Evolutionary conservation across 2,888 invertebrate genomes (phyloP), one percentile per base, ranked within the genome.

Genomic region (Phortica magna): DNA sequence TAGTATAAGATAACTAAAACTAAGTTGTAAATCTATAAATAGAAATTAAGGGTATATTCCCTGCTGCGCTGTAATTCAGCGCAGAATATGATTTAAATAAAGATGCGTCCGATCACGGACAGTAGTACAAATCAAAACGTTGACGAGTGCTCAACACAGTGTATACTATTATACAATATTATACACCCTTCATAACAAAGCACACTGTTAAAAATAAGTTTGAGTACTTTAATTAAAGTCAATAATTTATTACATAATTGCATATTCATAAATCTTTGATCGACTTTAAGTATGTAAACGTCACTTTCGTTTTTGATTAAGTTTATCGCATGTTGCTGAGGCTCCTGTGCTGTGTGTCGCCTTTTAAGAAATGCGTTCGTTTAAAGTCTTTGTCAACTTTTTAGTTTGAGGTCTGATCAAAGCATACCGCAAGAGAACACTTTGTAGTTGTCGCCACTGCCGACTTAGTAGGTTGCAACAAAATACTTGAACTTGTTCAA

Each of bases 211-310:
- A 61, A 61, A 61, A 61, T 61, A 61, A 1, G 19, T 22, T 14
- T 17, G 19, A 61, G 19, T 17, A 55, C 22, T 71, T 71, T 71
- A 71, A 71, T 71, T 71, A 71, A 71, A 71, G 19, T 31, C 19
- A n/a, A 31, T 14, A 71, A 71, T 71, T 71, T 71, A 71, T 71
- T 71, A 71, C 70, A 31, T 71, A 71, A 71, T 71, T 71, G 55
- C n/a, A 17, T 2, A 17, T n/a, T 1, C 64, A 77, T 74, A 74
- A 70, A 80, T 48, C 78, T 76, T 75, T 70, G 22, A 10, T 6
- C 48, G 86, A 61, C 61, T 9, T 83, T 86, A 87, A 86, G 87
- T 86, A 87, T 88, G 85, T 87, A 81, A 86, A 86, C 86, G 85
- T 86, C 85, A 86, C 85, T 86, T 86, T 87, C 88, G 84, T 84